A percentile compares a stretch with the other conserved stretches of the same genome.
phyloP scores from a whole-genome alignment of 1,140 invertebrate genomes.

The Papilio polytes region DNA sequence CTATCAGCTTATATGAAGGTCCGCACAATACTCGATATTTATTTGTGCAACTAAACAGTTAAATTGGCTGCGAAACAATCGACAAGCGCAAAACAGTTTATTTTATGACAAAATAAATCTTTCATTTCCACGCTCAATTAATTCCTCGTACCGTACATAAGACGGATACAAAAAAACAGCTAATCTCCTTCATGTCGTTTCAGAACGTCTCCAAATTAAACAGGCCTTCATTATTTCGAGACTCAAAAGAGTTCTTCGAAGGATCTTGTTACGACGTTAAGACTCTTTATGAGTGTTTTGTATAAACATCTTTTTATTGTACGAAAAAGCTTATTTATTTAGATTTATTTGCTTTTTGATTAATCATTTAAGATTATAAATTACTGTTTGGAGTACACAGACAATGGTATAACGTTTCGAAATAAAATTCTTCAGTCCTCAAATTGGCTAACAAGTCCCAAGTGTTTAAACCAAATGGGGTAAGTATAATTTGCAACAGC shows the following conservation, averaged over 20 bases:
- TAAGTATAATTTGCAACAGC: no score
- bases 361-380: not conserved
- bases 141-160: not conserved
- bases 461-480: no score
- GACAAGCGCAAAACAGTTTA: no score
- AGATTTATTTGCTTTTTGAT: not conserved
- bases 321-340: not conserved
- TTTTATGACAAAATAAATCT: not conserved
- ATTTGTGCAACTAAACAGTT: no score
- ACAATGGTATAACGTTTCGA: no score
- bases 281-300: constrained; percentile 1
- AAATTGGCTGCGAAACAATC: no score
- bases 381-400: no score
- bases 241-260: constrained; percentile 13
- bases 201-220: constrained; percentile 20
- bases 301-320: constrained; percentile 18
- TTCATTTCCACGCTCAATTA: not conserved
- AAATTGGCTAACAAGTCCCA: no score
- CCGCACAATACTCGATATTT: no score
- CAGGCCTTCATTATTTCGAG: constrained; percentile 18
- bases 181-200: constrained; percentile 15
- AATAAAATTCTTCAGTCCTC: no score
- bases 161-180: constrained; percentile 14
- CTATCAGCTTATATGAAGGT: no score
- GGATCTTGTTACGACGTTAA: constrained; percentile 9